phyloP scores from a whole-genome alignment of 1,140 invertebrate genomes.

The Yoshiicerus persimilis region DNA sequence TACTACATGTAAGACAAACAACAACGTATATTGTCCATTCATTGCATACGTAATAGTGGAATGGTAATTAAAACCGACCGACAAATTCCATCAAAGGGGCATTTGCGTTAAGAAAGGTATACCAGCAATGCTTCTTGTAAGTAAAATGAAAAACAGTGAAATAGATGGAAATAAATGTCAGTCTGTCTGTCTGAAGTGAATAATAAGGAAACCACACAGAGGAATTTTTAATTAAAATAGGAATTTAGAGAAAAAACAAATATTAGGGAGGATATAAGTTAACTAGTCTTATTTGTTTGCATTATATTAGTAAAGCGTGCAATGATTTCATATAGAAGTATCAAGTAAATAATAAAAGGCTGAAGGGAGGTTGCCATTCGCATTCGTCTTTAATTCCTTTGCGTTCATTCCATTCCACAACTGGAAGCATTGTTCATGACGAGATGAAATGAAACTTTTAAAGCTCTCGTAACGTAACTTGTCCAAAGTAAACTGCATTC shows the following conservation, averaged over 20 bases:
- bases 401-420: background rate
- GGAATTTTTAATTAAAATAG: background rate
- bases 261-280: background rate
- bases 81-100: too few relatives aligned
- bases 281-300: too few relatives aligned
- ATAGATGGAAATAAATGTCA: too few relatives aligned
- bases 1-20: too few relatives aligned
- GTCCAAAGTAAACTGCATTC: background rate
- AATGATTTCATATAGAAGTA: background rate
- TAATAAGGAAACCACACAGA: background rate
- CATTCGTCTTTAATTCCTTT: background rate
- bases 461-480: background rate
- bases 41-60: too few relatives aligned
- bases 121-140: too few relatives aligned
- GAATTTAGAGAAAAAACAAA: background rate
- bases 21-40: too few relatives aligned
- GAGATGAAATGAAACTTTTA: background rate
- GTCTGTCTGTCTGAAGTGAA: too few relatives aligned
- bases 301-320: too few relatives aligned
- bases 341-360: background rate
- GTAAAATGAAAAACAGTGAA: too few relatives aligned
- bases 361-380: background rate
- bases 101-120: too few relatives aligned
- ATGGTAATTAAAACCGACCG: too few relatives aligned
- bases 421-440: background rate